phyloP scores from a whole-genome alignment of 2,113 vertebrate species.

The Connochaetes taurinus region DNA sequence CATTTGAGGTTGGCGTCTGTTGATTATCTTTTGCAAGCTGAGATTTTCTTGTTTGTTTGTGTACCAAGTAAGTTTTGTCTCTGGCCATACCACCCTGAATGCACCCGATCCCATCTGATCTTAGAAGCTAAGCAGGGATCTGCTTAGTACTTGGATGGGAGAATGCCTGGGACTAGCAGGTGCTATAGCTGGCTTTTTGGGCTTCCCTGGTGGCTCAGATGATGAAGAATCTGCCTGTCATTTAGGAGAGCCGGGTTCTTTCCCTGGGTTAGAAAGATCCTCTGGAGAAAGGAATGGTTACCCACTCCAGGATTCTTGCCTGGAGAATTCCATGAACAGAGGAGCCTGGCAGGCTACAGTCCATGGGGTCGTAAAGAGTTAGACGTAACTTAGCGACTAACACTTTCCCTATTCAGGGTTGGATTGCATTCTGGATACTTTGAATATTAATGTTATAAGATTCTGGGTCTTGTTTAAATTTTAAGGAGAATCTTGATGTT shows the following conservation, averaged over 20 bases:
- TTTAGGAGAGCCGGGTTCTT: background rate
- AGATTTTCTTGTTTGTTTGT: background rate
- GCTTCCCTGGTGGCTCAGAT: background rate
- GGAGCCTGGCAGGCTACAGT: background rate
- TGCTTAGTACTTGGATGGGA: background rate
- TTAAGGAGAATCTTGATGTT: background rate
- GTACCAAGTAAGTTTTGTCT: background rate
- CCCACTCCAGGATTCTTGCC: background rate
- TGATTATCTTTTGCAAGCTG: background rate
- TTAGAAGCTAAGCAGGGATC: background rate
- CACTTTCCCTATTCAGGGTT: background rate
- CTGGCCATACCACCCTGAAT: background rate
- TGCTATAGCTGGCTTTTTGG: background rate
- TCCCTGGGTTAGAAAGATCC: background rate
- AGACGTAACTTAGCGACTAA: background rate
- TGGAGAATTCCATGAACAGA: background rate
- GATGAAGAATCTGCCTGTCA: background rate
- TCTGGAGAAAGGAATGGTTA: background rate
- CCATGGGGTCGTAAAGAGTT: background rate
- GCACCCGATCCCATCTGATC: background rate
- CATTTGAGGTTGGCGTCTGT: background rate
- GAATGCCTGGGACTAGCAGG: background rate
- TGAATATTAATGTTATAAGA: background rate
- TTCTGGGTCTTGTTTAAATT: background rate
- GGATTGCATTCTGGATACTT: background rate